Base-by-base conservation (phyloP, 2,797 vertebrate genomes). In the Xiphophorus birchmanni region DNA sequence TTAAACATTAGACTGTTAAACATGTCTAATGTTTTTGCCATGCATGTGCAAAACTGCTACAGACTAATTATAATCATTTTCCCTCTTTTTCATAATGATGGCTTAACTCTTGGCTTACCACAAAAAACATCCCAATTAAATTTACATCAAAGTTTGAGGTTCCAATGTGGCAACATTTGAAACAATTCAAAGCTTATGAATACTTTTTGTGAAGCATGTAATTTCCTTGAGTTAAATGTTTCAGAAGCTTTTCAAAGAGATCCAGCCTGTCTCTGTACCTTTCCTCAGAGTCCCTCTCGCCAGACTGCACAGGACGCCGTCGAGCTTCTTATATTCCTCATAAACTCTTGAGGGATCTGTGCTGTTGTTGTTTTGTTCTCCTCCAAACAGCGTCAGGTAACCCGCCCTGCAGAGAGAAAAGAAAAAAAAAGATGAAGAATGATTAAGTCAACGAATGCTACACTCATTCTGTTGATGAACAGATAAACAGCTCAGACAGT, bases 341-440 rank as follows among this genome's bases (percentile, higher is more conserved):
- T 96, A 97, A 81, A 97, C 78, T 0, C 90, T 90, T 0, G 94
- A 90, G 0, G 96, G 95, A 80, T 96, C 90, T 0, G 56, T 26
- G 15, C 81, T 17, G 84, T 96, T 90, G 77, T 82, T 94, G 90
- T 88, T 93, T 42, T 80, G 90, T 77, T 96, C 95, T 0, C 93
- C 94, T 63, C 95, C 97, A 26, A 95, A 97, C n/a, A 97, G 93
- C 0, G 94, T 96, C 82, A 97, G 92, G 89, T 97, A 97, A n/a
- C 97, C 97, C 0, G 95, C 96, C 91, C 97, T 98, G 86, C 60
- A 81, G 15, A 81, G 23, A 67, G 23, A 10, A 5, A 18, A 40
- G 5, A 6, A 23, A 3, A 23, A 10, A 29, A 73, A 12, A 78
- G 1, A 6, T 4, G 78, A 56, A 6, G 80, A 84, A 81, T 6